Percentiles rank a stretch among this genome's conserved stretches.
Evolutionary conservation across 53 echinoderm and acorn worm species (phyloP).

Genomic region (Apostichopus leukothele): DNA sequence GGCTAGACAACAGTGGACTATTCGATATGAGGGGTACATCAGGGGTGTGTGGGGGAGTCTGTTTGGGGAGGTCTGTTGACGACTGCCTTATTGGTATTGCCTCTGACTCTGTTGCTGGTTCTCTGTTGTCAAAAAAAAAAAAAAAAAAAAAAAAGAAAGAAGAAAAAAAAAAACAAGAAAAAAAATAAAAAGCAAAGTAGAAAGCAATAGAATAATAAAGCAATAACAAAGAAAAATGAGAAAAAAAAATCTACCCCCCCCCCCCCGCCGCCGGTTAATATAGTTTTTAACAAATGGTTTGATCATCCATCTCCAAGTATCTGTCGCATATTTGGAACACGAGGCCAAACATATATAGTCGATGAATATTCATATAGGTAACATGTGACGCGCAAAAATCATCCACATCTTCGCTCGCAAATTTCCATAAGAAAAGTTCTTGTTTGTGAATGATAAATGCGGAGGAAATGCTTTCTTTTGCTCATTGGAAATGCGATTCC

Average conservation of each 20-base stretch:
- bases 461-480: no score
- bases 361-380: no score
- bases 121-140: constrained; percentile 3
- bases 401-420: no score
- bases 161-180: background rate
- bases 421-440: no score
- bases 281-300: background rate
- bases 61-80: constrained; percentile 17
- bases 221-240: background rate
- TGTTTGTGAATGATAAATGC: no score
- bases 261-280: background rate
- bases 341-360: no score
- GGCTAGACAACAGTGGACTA: constrained; percentile 21
- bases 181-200: background rate
- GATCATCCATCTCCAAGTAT: background rate
- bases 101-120: constrained; percentile 9
- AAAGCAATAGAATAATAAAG: background rate
- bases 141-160: background rate
- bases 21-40: constrained; percentile 33
- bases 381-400: no score
- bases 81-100: constrained; percentile 34
- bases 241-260: background rate
- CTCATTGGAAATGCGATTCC: no score
- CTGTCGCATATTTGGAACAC: no score
- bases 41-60: constrained; percentile 22